Percentiles rank a stretch among this genome's conserved stretches.
Conservation (phyloP, 2,113 vertebrate genomes). For the Hepsetus odoe region DNA sequence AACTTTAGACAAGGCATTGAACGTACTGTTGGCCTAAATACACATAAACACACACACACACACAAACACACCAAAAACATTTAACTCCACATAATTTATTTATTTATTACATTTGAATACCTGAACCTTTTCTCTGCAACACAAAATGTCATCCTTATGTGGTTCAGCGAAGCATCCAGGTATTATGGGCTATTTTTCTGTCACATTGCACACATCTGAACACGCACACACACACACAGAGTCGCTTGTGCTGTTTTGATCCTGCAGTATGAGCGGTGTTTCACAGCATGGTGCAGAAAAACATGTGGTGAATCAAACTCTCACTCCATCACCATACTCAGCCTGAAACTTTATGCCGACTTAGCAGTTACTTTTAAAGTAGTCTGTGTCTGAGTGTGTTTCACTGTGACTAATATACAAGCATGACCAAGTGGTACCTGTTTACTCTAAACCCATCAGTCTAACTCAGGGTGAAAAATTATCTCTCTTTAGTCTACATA, state of each 20-base stretch:
- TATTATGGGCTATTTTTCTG: no score
- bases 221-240: neutral
- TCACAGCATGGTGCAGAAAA: neutral
- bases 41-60: slow-evolving; percentile 11
- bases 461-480: slow-evolving; percentile 11
- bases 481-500: slow-evolving; percentile 2
- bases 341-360: neutral
- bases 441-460: slow-evolving; percentile 11
- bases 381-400: neutral
- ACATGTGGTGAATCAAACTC: slow-evolving; percentile 1
- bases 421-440: neutral
- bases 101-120: neutral
- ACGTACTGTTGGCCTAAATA: slow-evolving; percentile 91
- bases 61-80: neutral
- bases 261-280: neutral
- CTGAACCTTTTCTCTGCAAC: no score
- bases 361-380: neutral
- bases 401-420: slow-evolving; percentile 20
- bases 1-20: slow-evolving; percentile 84
- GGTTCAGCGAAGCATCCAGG: no score
- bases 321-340: neutral
- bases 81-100: no score
- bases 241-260: neutral
- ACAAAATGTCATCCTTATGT: no score
- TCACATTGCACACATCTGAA: neutral